Evolutionary conservation across 2,113 vertebrate genomes (phyloP), one percentile per base, ranked within the genome.

Genomic region (Speoplatyrhinus poulsoni): DNA sequence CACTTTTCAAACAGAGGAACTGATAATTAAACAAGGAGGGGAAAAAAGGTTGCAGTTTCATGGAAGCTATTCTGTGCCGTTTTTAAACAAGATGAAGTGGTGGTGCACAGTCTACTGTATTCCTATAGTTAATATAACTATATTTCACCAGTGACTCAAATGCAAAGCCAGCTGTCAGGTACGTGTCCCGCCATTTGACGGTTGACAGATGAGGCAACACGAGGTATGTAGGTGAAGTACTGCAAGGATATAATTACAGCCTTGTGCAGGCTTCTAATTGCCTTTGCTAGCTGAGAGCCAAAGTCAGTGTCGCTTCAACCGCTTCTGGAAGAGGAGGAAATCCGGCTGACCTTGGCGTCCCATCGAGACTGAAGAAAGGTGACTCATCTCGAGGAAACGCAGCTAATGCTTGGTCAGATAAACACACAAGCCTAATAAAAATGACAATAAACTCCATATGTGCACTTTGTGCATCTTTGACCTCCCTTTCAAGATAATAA

Each of bases 381-480:
- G 82, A 89, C 65, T 87, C 85, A 85, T 52, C 68, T 65, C 62
- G 33, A 58, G 76, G 71, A 76, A 72, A 79, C 70, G 64, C 19
- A 1, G 19, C 19, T 19, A 19, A 19, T 19, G 19, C 71, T 80
- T 50, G 78, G 67, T 57, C 67, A 76, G 70, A 72, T 82, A 77
- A 84, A 82, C 79, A 77, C 41, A 49, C 52, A 33, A 12, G 41
- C 15, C 69, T 69, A 62, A 78, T 82, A 82, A 73, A 73, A 80
- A 69, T 50, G 2, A 26, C 60, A 58, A 62, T 56, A 6, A 33
- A 32, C 49, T 47, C 33, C 26, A 32, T 58, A 53, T 12, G 19
- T 47, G 33, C 32, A 50, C 32, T 48, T n/a, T n/a, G n/a, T n/a
- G n/a, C n/a, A 0, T 3, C 26, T 26, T 26, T 55, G 49, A 63